phyloP scores from a whole-genome alignment of 2,797 vertebrate species.

The Rachycentron canadum region DNA sequence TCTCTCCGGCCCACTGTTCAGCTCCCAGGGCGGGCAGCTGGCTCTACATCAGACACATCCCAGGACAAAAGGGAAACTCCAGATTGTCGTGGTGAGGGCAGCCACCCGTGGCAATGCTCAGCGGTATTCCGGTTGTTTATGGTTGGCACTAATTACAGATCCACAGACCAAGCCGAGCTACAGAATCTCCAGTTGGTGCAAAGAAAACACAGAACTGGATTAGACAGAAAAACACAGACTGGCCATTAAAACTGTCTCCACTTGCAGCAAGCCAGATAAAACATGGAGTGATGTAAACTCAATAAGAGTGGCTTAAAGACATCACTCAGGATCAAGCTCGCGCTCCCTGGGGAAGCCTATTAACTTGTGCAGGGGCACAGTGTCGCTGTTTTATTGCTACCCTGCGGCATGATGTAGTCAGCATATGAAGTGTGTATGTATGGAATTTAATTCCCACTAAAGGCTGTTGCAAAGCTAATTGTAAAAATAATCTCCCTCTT shows the following conservation, averaged over 20 bases:
- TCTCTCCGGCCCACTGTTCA: slow-evolving; percentile 15
- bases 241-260: slow-evolving; percentile 52
- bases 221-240: slow-evolving; percentile 35
- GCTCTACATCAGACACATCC: slow-evolving; percentile 58
- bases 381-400: slow-evolving; percentile 25
- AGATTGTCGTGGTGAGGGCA: slow-evolving; percentile 71
- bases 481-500: slow-evolving; percentile 11
- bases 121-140: slow-evolving; percentile 70
- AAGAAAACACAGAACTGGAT: slow-evolving; percentile 40
- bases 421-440: slow-evolving; percentile 17
- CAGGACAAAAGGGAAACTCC: slow-evolving; percentile 71
- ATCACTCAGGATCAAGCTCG: slow-evolving; percentile 45
- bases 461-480: slow-evolving; percentile 6
- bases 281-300: slow-evolving; percentile 47
- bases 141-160: slow-evolving; percentile 76
- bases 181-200: slow-evolving; percentile 39
- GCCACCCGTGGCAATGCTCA: slow-evolving; percentile 69
- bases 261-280: slow-evolving; percentile 47
- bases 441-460: slow-evolving; percentile 17
- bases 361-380: slow-evolving; percentile 11
- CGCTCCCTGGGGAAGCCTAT: slow-evolving; percentile 29
- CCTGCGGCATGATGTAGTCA: slow-evolving; percentile 21
- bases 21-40: slow-evolving; percentile 55
- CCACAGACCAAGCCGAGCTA: slow-evolving; percentile 46
- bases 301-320: slow-evolving; percentile 37